Evolutionary conservation across 2,888 invertebrate species (phyloP).

Genomic region (Oxytorus armatus): DNA sequence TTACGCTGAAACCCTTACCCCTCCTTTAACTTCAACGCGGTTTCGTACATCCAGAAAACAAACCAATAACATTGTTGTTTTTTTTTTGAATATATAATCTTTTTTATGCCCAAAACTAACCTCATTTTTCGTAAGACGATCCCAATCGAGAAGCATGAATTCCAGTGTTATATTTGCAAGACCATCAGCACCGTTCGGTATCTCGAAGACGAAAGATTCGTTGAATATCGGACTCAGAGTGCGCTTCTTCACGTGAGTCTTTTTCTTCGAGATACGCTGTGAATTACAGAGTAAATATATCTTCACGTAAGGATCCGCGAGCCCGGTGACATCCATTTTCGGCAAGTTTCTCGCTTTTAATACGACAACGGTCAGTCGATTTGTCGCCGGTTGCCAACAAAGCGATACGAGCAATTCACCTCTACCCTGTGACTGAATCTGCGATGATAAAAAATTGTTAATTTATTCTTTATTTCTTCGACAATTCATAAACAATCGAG

Average conservation of each 20-base stretch:
- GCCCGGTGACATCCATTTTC: constrained; percentile 98
- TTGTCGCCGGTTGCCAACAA: constrained; percentile 99
- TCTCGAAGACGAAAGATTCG: constrained; percentile 99
- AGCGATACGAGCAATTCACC: constrained; percentile 98
- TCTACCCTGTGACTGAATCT: constrained; percentile 96
- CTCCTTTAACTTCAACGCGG: too few relatives aligned
- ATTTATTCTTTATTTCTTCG: neutral
- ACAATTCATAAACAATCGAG: neutral
- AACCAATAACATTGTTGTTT: too few relatives aligned
- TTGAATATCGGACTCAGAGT: constrained; percentile 99
- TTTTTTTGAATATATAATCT: too few relatives aligned
- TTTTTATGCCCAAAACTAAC: too few relatives aligned
- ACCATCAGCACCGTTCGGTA: constrained; percentile 92
- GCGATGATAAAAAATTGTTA: constrained; percentile 50
- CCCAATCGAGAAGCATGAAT: constrained; percentile 97
- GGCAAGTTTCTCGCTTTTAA: constrained; percentile 98
- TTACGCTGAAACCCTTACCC: too few relatives aligned
- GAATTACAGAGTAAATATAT: constrained; percentile 98
- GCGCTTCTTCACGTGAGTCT: constrained; percentile 99
- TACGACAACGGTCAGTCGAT: constrained; percentile 97
- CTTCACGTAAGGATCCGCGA: constrained; percentile 99
- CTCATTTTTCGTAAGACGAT: constrained; percentile 99
- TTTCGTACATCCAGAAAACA: too few relatives aligned
- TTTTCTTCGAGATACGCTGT: constrained; percentile 99
- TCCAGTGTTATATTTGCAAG: constrained; percentile 94